Evolutionary conservation across 2,888 invertebrate species (phyloP).

Genomic region (Megaustenia siamemsis): DNA sequence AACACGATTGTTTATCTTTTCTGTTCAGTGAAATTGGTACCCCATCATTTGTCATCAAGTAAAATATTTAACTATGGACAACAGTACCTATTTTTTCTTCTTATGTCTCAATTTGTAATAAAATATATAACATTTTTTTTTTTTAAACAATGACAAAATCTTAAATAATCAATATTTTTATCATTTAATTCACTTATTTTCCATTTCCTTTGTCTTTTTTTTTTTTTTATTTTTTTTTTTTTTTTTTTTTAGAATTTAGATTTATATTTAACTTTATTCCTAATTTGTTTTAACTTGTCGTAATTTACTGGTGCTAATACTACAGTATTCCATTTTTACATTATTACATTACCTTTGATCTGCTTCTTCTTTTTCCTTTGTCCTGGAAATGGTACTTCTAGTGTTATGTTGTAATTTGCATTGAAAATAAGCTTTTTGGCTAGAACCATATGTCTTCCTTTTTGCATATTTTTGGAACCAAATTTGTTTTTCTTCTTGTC

Average conservation of each 20-base stretch:
- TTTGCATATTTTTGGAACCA: too few relatives aligned
- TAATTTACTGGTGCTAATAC: slow-evolving; percentile 30
- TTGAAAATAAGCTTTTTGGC: too few relatives aligned
- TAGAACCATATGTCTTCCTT: too few relatives aligned
- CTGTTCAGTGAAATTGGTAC: too few relatives aligned
- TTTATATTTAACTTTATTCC: background rate
- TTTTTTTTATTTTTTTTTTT: background rate
- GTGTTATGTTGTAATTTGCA: background rate
- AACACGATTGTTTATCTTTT: too few relatives aligned
- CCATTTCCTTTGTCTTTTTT: background rate
- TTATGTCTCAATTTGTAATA: too few relatives aligned
- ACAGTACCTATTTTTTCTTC: background rate
- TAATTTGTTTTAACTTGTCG: background rate
- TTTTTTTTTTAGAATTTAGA: too few relatives aligned
- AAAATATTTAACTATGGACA: too few relatives aligned
- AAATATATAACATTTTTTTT: background rate
- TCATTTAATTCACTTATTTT: background rate
- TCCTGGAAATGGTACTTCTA: background rate
- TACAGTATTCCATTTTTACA: slow-evolving; percentile 25
- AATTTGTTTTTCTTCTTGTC: too few relatives aligned
- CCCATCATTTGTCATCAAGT: too few relatives aligned
- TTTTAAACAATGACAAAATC: background rate
- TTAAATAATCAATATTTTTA: background rate
- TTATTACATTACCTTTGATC: background rate
- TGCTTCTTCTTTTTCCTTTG: background rate